phyloP scores from a whole-genome alignment of 2,797 vertebrate genomes.

The Mallotus villosus region DNA sequence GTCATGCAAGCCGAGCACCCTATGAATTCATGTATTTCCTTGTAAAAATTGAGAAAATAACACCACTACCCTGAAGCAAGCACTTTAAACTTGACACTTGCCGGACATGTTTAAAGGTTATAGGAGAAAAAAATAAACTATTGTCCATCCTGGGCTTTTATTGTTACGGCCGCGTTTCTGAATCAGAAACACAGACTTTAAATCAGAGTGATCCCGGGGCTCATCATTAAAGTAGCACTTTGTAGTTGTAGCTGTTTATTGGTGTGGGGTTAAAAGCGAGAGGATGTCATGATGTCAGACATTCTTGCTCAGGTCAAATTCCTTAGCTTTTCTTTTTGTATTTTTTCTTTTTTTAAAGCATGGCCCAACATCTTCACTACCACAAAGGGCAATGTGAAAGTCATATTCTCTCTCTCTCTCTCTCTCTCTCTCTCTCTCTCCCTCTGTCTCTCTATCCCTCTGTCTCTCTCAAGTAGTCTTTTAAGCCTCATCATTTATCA shows the following conservation, averaged over 20 bases:
- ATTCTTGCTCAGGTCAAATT: conserved; percentile 69
- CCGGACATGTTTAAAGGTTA: conserved; percentile 90
- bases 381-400: background rate
- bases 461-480: background rate
- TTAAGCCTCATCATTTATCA: background rate
- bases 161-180: conserved; percentile 84
- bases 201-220: conserved; percentile 87
- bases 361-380: background rate
- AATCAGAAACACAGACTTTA: conserved; percentile 79
- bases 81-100: conserved; percentile 75
- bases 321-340: conserved; percentile 10
- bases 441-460: no score
- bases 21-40: conserved; percentile 82
- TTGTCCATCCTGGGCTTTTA: conserved; percentile 88
- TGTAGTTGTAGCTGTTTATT: conserved; percentile 68
- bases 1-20: conserved; percentile 77
- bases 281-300: conserved; percentile 64
- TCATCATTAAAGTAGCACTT: conserved; percentile 81
- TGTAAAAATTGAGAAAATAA: conserved; percentile 65
- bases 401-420: background rate
- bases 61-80: conserved; percentile 85
- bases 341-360: conserved; percentile 35
- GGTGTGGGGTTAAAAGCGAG: conserved; percentile 59
- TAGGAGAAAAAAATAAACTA: conserved; percentile 85
- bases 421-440: no score